phyloP scores from a whole-genome alignment of 2,797 vertebrate genomes.

The Crax fasciolata region DNA sequence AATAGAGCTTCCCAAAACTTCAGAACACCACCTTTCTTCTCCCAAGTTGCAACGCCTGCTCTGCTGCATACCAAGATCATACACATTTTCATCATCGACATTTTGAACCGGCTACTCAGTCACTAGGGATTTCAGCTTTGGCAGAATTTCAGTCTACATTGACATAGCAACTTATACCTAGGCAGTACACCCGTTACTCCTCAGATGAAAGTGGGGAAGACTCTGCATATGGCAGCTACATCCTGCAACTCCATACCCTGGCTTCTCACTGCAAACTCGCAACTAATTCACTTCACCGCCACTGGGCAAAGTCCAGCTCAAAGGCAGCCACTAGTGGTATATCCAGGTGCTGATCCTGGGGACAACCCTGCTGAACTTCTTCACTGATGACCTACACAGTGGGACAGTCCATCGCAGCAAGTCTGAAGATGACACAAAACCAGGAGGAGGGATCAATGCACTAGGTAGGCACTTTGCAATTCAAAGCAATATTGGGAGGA shows the following conservation, averaged over 20 bases:
- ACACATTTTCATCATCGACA: neutral
- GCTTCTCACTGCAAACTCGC: neutral
- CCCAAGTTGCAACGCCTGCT: neutral
- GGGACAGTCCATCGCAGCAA: neutral
- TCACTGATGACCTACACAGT: neutral
- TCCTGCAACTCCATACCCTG: neutral
- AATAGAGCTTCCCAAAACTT: neutral
- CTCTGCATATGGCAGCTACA: fast-evolving
- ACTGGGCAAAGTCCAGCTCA: neutral
- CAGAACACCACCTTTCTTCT: neutral
- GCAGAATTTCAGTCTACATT: neutral
- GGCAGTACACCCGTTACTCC: neutral
- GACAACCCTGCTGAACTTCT: neutral
- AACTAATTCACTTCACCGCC: neutral
- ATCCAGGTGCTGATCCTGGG: neutral
- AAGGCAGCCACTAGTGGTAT: neutral
- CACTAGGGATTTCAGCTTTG: neutral
- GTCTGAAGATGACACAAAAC: neutral
- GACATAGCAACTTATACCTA: neutral
- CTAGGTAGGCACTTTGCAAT: neutral
- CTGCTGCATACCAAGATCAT: neutral
- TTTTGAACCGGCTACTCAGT: neutral
- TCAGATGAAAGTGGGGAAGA: neutral
- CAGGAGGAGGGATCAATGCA: neutral
- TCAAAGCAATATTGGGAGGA: neutral